phyloP scores from a whole-genome alignment of 2,888 invertebrate genomes.

The Gastrophysa polygoni region DNA sequence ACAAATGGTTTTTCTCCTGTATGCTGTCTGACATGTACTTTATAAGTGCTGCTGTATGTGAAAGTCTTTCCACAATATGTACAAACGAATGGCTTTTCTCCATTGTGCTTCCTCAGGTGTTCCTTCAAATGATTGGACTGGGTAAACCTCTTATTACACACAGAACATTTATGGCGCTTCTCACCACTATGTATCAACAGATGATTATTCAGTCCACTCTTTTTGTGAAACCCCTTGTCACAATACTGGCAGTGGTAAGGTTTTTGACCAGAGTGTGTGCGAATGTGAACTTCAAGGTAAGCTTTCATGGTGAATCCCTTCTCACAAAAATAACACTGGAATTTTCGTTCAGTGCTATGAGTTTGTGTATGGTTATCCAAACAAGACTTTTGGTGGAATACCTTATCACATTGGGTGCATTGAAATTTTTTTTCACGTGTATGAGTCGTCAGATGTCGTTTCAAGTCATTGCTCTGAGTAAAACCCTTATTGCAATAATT shows the following conservation, averaged over 20 bases:
- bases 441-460: constrained; percentile 34
- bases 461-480: constrained; percentile 33
- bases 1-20: constrained; percentile 57
- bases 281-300: constrained; percentile 42
- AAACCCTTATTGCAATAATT: constrained; percentile 30
- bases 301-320: constrained; percentile 42
- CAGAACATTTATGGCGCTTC: constrained; percentile 54
- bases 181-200: constrained; percentile 49
- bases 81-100: constrained; percentile 45
- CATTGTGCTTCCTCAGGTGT: constrained; percentile 48
- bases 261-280: constrained; percentile 49
- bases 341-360: constrained; percentile 38
- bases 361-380: constrained; percentile 35
- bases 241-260: constrained; percentile 49
- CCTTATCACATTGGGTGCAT: constrained; percentile 30
- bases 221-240: constrained; percentile 48
- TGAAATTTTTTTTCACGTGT: constrained; percentile 32
- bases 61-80: constrained; percentile 49
- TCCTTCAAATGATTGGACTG: constrained; percentile 49
- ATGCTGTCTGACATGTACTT: constrained; percentile 56
- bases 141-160: constrained; percentile 53
- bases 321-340: constrained; percentile 41
- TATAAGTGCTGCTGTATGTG: constrained; percentile 57
- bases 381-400: constrained; percentile 35
- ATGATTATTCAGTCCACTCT: constrained; percentile 47